phyloP scores from a whole-genome alignment of 2,113 vertebrate species.

The Aspiorhynchus laticeps region DNA sequence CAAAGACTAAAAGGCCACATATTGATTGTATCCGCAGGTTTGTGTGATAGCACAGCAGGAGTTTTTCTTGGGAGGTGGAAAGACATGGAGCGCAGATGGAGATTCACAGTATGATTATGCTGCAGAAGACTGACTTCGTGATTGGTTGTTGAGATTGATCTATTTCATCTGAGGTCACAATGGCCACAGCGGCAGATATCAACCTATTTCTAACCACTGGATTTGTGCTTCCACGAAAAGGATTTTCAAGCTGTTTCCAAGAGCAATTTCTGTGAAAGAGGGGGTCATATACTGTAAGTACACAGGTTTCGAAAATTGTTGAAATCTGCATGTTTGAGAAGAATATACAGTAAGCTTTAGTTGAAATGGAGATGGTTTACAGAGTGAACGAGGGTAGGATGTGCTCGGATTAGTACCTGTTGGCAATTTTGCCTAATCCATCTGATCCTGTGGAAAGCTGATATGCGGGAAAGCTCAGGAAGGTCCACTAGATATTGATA shows the following conservation, averaged over 20 bases:
- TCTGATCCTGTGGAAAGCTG: slow-evolving; percentile 15
- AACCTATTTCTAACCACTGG: neutral
- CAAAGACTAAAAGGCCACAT: slow-evolving; percentile 32
- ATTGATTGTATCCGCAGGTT: slow-evolving; percentile 25
- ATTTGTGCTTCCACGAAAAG: neutral
- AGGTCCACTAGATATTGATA: slow-evolving; percentile 47
- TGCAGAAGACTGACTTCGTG: neutral
- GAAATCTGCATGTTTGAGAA: neutral
- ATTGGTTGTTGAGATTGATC: neutral
- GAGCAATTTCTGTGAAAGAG: neutral
- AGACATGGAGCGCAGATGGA: neutral
- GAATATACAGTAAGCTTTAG: neutral
- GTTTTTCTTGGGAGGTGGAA: neutral
- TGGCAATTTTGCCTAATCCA: slow-evolving; percentile 48
- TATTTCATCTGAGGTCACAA: slow-evolving; percentile 1
- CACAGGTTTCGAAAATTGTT: neutral
- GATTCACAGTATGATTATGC: slow-evolving; percentile 13
- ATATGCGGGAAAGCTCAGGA: slow-evolving; percentile 25
- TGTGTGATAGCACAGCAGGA: slow-evolving; percentile 28
- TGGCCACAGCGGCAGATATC: neutral
- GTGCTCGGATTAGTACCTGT: neutral
- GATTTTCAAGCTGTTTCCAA: neutral
- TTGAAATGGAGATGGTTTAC: neutral
- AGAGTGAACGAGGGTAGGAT: neutral
- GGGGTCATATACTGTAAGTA: neutral